Evolutionary conservation across 2,113 vertebrate genomes (phyloP), one percentile per base, ranked within the genome.

Genomic region (Holacanthus passer): DNA sequence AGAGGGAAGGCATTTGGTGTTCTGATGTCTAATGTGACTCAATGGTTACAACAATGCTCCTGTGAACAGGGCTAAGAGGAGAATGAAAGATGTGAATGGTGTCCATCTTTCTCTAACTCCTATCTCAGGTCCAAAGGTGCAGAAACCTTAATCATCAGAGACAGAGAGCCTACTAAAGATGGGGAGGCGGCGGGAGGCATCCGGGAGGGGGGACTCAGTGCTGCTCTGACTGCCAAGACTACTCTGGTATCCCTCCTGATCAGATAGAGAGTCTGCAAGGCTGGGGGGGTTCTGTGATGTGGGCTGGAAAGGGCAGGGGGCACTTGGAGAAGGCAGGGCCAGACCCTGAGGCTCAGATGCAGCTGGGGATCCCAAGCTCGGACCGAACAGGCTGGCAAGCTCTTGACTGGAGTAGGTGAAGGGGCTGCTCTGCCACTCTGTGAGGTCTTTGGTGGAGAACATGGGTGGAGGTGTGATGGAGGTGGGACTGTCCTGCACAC

Each of bases 81-180:
- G 45, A n/a, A 17, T 10, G 10, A 20, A n/a, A n/a, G n/a, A n/a
- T n/a, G 35, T 32, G 31, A 50, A 31, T 16, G 17, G 27, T 53
- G 14, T 29, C 37, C 12, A 22, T 63, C 73, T 35, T 41, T 2
- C 31, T 31, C 59, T 48, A 31, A 20, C 31, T 43, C 19, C 48
- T 24, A 41, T 27, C 16, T 37, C 19, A 76, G 20, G 14, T 64
- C 32, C 50, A 41, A 27, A 29, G 35, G 64, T 13, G 20, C 24
- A 47, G 22, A 20, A 11, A 4, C n/a, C 22, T 94, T 95, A 97
- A 86, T 97, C 96, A 37, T 97, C 97, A 7, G 96, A 96, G 93
- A 97, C 95, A 72, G 96, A 97, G 88, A 97, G 96, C 95, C 96
- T 96, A 96, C 96, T 98, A 94, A 97, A 98, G 94, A 97, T 98